Evolutionary conservation across 2,113 vertebrate genomes (phyloP), one percentile per base, ranked within the genome.

Genomic region (Bungarus multicinctus): DNA sequence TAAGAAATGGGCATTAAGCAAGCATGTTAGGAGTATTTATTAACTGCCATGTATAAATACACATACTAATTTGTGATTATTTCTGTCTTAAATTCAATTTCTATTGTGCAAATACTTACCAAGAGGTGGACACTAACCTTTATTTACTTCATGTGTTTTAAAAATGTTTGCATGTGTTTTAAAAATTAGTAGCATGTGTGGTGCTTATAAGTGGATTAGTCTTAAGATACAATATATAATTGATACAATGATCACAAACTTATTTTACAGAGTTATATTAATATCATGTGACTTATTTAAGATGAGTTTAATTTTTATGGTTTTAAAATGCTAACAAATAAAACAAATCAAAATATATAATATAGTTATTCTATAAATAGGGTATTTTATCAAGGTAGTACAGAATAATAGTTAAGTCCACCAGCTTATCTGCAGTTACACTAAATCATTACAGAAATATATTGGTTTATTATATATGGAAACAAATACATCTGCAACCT

Each of bases 21-120:
- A 96, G 98, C 98, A 98, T 98, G 98, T 97, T 90, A 96, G 92
- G 96, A 95, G 96, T 96, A 93, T 85, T 92, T 92, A 96, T 97
- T 98, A 97, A 97, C 96, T 96, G 89, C 89, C 91, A 94, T 94
- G 94, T 30, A 50, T 95, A 94, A 96, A 94, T 96, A 97, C 96
- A 81, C 74, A 92, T 97, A 98, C 97, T 98, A 98, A 98, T 97
- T 57, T 53, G 89, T 91, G 94, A 96, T 97, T 95, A 87, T 91
- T 92, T 47, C 94, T 95, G 94, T 88, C 94, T 96, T 95, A 95
- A 96, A 96, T 92, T 95, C 96, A 97, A 95, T 96, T 96, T 94
- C 34, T 47, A 89, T 57, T 95, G 91, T 96, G 94, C 94, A 94
- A 97, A 90, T 96, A 93, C 95, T 96, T 97, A 96, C 96, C 91